Evolutionary conservation across 2,113 vertebrate species (phyloP).

Genomic region (Pteronura brasiliensis): DNA sequence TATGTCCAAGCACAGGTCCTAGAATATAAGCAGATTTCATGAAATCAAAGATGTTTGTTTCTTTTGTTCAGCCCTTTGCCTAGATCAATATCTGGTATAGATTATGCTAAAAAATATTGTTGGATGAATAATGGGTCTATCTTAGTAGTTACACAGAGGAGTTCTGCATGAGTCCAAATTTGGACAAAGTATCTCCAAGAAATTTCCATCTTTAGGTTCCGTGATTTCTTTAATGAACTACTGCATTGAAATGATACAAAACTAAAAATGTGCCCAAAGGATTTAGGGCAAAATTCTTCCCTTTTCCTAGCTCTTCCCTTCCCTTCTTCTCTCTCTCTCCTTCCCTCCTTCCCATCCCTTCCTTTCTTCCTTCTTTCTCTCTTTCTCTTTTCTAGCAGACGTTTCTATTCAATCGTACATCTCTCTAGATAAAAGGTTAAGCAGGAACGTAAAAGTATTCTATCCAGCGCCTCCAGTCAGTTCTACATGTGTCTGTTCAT

Average conservation of each 20-base stretch:
- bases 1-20: neutral
- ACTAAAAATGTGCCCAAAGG: neutral
- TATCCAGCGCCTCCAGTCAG: neutral
- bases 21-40: neutral
- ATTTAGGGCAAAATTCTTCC: neutral
- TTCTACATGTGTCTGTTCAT: neutral
- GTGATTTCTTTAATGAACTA: slow-evolving; percentile 4
- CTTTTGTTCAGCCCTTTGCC: neutral
- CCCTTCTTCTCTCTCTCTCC: neutral
- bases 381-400: neutral
- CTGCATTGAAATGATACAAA: neutral
- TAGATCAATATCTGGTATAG: neutral
- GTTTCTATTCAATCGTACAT: neutral
- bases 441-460: neutral
- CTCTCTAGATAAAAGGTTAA: slow-evolving; percentile 33
- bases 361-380: too few relatives aligned
- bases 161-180: neutral
- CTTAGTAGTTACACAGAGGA: neutral
- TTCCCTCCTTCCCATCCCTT: too few relatives aligned
- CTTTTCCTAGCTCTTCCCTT: fast-evolving
- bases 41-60: neutral
- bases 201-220: neutral
- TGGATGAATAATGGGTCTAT: neutral
- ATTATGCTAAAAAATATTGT: neutral
- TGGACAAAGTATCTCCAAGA: neutral